Base-by-base conservation (phyloP, 2,888 invertebrate species). In the Pyrrhopygopsis socrates region DNA sequence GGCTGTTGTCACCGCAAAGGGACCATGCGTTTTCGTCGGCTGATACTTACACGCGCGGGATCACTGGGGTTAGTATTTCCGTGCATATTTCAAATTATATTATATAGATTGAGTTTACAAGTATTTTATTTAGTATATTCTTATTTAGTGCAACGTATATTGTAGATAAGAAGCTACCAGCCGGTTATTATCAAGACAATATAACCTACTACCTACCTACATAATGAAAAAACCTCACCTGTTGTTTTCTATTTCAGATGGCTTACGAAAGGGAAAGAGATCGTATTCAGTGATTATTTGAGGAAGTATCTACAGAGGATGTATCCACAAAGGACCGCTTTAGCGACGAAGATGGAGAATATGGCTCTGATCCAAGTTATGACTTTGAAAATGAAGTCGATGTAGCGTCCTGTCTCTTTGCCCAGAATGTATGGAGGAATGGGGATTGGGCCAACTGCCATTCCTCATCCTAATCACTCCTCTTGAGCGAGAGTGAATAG, bases 31-130 rank as follows among this genome's bases (percentile, higher is more conserved):
- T 68, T 78, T 78, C 58, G 78, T 29, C 78, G 78, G 70, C 78
- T 78, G 78, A 70, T 78, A 70, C 80, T 50, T 80, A 80, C 65
- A 41, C 50, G 65, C 54, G 80, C 20, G 24, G 60, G 73, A 0
- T 20, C n/a, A 80, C 34, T 79, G 80, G 38, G 80, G 80, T 80
- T 73, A 80, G 80, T 80, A 80, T 80, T 73, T 80, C 65, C 80
- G 65, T 73, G 54, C 34, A 68, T 38, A 80, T 80, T 80, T 80
- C 80, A 80, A 80, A 71, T 80, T 50, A 80, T 71, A 27, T 71
- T 80, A 34, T 80, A 71, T 71, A 41, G 24, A 71, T 71, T 50
- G 50, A 50, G 24, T 71, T 71, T 71, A 27, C 71, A 71, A 71
- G 71, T 71, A 71, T 71, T 71, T 71, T 71, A 71, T 71, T 71